phyloP scores from a whole-genome alignment of 2,797 vertebrate species.

The Syndactyla subalaris region DNA sequence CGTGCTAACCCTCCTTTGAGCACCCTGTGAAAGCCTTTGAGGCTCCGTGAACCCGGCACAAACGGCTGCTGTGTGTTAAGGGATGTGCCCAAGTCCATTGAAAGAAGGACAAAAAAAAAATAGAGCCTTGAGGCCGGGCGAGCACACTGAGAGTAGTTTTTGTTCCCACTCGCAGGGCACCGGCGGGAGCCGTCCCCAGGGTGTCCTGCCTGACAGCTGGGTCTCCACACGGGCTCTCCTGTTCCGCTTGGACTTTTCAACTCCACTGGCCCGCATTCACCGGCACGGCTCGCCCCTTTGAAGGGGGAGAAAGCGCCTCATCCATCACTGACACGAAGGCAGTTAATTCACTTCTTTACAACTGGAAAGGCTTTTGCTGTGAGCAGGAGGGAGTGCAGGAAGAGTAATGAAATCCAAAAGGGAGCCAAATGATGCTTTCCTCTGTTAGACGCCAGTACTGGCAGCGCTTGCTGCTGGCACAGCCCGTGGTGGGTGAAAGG shows the following conservation, averaged over 20 bases:
- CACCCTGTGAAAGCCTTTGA: constrained; percentile 67
- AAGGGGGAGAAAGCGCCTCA: constrained; percentile 93
- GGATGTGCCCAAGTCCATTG: constrained; percentile 78
- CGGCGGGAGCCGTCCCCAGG: constrained; percentile 82
- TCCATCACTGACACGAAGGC: constrained; percentile 89
- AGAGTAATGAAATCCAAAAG: constrained; percentile 46
- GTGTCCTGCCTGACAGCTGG: constrained; percentile 71
- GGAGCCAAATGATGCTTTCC: constrained; percentile 61
- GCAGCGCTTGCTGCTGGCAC: constrained; percentile 14
- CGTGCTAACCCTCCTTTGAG: constrained; percentile 62
- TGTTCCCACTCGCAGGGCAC: constrained; percentile 83
- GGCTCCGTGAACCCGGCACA: constrained; percentile 73
- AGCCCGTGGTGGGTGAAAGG: not conserved
- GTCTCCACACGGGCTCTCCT: constrained; percentile 81
- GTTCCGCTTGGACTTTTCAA: constrained; percentile 72
- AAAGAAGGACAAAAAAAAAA: constrained; percentile 74
- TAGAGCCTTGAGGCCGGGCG: constrained; percentile 72
- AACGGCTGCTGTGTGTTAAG: constrained; percentile 76
- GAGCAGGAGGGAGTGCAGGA: constrained; percentile 47
- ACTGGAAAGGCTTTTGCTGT: constrained; percentile 65
- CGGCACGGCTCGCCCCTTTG: constrained; percentile 76
- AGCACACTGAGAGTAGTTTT: constrained; percentile 83
- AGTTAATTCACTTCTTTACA: constrained; percentile 71
- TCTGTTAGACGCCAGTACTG: not conserved
- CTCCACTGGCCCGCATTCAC: constrained; percentile 51